Conservation (phyloP, 2,888 invertebrate species). For the Chloroclystis v-ata region DNA sequence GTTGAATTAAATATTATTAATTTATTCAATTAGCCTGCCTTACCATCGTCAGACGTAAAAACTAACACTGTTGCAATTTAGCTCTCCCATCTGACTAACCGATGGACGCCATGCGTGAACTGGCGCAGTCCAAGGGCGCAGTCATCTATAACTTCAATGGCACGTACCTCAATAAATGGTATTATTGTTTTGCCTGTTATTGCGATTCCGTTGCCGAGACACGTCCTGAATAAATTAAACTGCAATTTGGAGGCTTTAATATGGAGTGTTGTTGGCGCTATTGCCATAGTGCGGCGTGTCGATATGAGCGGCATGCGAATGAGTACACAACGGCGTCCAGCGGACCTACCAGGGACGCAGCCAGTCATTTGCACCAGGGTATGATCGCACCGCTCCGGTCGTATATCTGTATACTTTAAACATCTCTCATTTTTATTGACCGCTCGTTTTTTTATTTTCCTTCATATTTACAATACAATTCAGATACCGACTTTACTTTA, state of each 20-base stretch:
- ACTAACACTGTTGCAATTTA: too few species aligned
- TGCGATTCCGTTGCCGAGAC: constrained; percentile 75
- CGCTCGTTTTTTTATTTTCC: too few species aligned
- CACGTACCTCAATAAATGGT: constrained; percentile 59
- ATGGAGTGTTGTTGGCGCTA: constrained; percentile 72
- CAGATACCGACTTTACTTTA: too few species aligned
- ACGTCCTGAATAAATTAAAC: constrained; percentile 76
- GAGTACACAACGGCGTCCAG: constrained; percentile 65
- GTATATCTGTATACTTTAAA: not conserved
- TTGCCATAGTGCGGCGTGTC: constrained; percentile 60
- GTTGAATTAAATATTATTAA: too few species aligned
- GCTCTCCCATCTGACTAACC: not conserved
- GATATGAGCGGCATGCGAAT: constrained; percentile 72
- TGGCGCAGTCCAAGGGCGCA: constrained; percentile 24
- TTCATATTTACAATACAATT: too few species aligned
- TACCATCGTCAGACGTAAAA: too few species aligned
- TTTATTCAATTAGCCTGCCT: too few species aligned
- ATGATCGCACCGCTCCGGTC: not conserved
- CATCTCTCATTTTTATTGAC: not conserved
- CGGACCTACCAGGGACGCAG: constrained; percentile 28
- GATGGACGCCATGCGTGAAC: too few species aligned
- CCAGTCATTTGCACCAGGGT: constrained; percentile 2
- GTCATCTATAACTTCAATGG: constrained; percentile 52
- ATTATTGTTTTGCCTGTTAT: constrained; percentile 73
- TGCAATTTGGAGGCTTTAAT: constrained; percentile 76